These are phyloP conservation scores for Manis crassicaudata DNA, from an alignment of 2,797 vertebrate genomes.

Conservation along the genomic window DNA sequence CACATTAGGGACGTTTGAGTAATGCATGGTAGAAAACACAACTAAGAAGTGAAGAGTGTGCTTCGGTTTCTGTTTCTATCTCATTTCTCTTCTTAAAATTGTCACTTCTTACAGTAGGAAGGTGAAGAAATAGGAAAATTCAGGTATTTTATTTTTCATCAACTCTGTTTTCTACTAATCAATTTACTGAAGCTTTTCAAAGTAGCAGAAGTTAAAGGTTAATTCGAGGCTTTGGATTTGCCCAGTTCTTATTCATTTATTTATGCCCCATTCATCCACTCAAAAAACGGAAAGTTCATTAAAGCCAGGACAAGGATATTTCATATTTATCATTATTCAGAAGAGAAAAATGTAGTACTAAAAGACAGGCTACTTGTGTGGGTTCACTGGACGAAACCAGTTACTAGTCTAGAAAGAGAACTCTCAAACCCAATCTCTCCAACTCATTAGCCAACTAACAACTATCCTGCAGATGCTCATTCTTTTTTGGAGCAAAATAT, in stretches of 20 bases:
- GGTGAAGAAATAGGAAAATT: constrained; percentile 2
- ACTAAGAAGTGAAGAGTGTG: neutral
- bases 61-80: constrained; percentile 21
- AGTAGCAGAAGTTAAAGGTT: neutral
- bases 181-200: neutral
- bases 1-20: neutral
- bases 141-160: constrained; percentile 10
- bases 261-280: neutral
- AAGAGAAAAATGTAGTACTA: neutral
- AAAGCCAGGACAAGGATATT: neutral
- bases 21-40: neutral
- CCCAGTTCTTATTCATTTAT: neutral
- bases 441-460: neutral
- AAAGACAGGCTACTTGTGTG: neutral
- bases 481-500: constrained; percentile 25
- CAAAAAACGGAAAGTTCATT: constrained; percentile 4
- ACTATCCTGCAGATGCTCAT: neutral
- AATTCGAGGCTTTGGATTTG: neutral
- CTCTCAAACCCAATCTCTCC: neutral
- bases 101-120: constrained; percentile 3
- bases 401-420: neutral
- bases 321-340: neutral
- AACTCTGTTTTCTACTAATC: constrained; percentile 24
- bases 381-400: neutral
- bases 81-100: constrained; percentile 14